Evolutionary conservation across 2,113 vertebrate species (phyloP).

Genomic region (Anseranas semipalmata): DNA sequence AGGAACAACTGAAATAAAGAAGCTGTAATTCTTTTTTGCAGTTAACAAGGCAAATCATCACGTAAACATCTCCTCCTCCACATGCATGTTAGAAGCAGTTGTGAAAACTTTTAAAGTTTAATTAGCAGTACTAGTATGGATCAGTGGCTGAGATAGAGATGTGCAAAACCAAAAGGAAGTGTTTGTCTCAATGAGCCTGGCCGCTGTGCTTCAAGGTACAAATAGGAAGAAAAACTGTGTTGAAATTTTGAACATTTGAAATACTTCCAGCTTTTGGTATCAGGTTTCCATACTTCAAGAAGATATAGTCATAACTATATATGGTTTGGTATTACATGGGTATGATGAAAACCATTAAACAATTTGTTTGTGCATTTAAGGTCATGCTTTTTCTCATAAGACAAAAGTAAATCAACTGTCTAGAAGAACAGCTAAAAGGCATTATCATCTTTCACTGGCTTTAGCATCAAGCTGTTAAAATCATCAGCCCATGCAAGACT

Average conservation of each 20-base stretch:
- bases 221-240: neutral
- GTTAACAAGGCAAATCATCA: neutral
- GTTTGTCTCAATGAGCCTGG: neutral
- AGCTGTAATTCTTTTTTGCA: neutral
- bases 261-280: neutral
- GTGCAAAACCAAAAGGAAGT: neutral
- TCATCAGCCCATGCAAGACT: neutral
- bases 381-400: neutral
- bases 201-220: neutral
- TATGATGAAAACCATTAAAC: neutral
- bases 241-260: neutral
- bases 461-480: neutral
- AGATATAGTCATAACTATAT: neutral
- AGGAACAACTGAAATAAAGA: neutral
- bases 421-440: neutral
- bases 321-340: neutral
- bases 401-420: neutral
- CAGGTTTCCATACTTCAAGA: neutral
- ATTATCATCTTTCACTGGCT: neutral
- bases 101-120: neutral
- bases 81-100: neutral
- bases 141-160: neutral
- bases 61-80: neutral
- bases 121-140: neutral
- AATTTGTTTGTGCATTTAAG: neutral